Percentiles rank a stretch among this genome's conserved stretches.
Evolutionary conservation across 2,888 invertebrate genomes (phyloP).

Genomic region (Emmelina monodactyla): DNA sequence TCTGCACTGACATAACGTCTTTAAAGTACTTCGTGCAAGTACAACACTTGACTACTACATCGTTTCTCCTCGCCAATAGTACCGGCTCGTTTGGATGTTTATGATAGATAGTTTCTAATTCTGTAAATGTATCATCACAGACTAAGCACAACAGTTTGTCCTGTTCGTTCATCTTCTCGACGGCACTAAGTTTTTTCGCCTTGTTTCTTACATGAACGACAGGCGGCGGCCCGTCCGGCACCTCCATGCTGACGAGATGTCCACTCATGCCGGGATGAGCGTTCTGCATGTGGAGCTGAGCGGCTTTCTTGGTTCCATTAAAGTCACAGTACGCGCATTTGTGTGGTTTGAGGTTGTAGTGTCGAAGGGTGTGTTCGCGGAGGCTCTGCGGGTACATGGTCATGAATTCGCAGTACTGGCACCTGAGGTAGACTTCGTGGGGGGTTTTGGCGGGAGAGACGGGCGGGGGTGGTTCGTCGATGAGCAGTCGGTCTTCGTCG

Average conservation of each 20-base stretch:
- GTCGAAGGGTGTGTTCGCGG: slow-evolving; percentile 46
- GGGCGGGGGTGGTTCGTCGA: slow-evolving; percentile 32
- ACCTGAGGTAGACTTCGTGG: slow-evolving; percentile 16
- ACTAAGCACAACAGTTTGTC: slow-evolving; percentile 28
- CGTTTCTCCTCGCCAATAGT: slow-evolving; percentile 33
- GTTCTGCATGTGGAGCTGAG: slow-evolving; percentile 31
- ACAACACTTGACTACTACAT: slow-evolving; percentile 48
- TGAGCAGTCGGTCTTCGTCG: slow-evolving; percentile 32
- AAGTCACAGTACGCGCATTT: slow-evolving; percentile 45
- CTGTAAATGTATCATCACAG: slow-evolving; percentile 30
- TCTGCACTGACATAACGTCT: slow-evolving; percentile 26
- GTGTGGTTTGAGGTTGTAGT: slow-evolving; percentile 50
- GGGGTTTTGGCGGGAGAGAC: background rate
- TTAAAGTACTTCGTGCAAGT: slow-evolving; percentile 37
- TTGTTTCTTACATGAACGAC: slow-evolving; percentile 2
- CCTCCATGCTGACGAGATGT: slow-evolving; percentile 13
- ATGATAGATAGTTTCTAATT: slow-evolving; percentile 22
- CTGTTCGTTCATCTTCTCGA: slow-evolving; percentile 4
- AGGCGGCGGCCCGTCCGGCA: slow-evolving; percentile 20
- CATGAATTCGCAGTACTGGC: slow-evolving; percentile 31
- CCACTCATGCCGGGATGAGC: slow-evolving; percentile 26
- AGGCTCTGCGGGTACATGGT: slow-evolving; percentile 21
- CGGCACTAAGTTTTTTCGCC: no score
- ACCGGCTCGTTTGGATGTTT: slow-evolving; percentile 24
- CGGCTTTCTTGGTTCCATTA: slow-evolving; percentile 23